Evolutionary conservation across 2,113 vertebrate genomes (phyloP), one percentile per base, ranked within the genome.

Genomic region (Psephotus haematonotus): DNA sequence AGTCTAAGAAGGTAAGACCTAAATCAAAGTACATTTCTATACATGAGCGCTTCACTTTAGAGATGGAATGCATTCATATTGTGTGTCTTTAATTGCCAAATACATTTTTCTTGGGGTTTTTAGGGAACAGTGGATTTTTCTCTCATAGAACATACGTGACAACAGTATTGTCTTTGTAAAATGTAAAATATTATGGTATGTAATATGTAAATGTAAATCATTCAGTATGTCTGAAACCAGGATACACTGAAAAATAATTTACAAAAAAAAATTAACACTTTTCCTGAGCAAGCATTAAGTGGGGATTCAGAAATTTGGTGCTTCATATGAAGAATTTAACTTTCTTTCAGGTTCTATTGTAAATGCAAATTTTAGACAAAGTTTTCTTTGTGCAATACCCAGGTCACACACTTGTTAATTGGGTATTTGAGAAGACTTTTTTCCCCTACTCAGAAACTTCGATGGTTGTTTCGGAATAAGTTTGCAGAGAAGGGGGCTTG

Each of bases 11-110:
- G 63, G 18, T 60, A 86, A 78, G 72, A 92, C 78, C 24, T 76
- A 92, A 95, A 85, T 78, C 74, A 83, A 84, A 95, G 79, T 88
- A 43, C 37, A 60, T 91, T 87, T 89, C 82, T 85, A 31, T 39
- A 75, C 35, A 55, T 5, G 19, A 82, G n/a, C 4, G 22, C 33
- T 91, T 93, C 44, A 33, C 52, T 90, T 91, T 43, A 55, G 63
- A 81, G 80, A 35, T 88, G 69, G 86, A 94, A 77, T 82, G 47
- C 10, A 39, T 55, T 88, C 53, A 63, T 59, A 70, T 41, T 53
- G 8, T 50, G 25, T 64, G 60, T 52, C 43, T 91, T 90, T 89
- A 93, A 87, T 77, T 88, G 46, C 16, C 91, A 93, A 60, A 88
- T 71, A 64, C 4, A 7, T 91, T 95, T 67, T 77, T 67, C 37